phyloP scores from a whole-genome alignment of 2,113 vertebrate genomes.

The Conger conger region DNA sequence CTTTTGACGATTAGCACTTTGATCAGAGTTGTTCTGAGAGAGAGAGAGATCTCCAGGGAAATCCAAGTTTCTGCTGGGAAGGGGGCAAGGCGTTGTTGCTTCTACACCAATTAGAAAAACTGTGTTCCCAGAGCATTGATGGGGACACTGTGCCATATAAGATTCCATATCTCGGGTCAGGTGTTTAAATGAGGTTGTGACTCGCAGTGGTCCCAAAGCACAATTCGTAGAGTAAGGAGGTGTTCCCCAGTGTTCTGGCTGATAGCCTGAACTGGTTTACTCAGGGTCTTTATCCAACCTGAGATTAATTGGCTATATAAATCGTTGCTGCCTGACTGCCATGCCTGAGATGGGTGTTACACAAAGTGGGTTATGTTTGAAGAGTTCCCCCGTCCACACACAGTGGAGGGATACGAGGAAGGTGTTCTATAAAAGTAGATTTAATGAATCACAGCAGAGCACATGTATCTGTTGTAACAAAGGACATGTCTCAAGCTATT shows the following conservation, averaged over 20 bases:
- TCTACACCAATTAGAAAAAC: not conserved
- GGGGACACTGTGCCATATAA: not conserved
- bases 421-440: not conserved
- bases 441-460: not conserved
- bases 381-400: constrained; percentile 9
- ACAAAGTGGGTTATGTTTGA: not conserved
- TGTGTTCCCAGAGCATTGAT: not conserved
- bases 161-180: not conserved
- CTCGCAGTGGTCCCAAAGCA: not conserved
- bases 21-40: not conserved
- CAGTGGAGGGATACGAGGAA: constrained; percentile 5
- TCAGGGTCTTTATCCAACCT: not conserved
- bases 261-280: not conserved
- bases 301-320: not conserved
- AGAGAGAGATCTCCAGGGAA: not conserved
- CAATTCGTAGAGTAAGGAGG: not conserved
- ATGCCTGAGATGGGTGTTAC: not conserved
- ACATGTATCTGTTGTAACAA: not conserved
- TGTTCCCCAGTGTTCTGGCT: not conserved
- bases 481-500: not conserved
- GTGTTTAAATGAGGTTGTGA: not conserved
- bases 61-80: not conserved
- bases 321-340: not conserved
- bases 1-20: not conserved
- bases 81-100: not conserved